Evolutionary conservation across 2,797 vertebrate species (phyloP).

Genomic region (Nyctibius grandis): DNA sequence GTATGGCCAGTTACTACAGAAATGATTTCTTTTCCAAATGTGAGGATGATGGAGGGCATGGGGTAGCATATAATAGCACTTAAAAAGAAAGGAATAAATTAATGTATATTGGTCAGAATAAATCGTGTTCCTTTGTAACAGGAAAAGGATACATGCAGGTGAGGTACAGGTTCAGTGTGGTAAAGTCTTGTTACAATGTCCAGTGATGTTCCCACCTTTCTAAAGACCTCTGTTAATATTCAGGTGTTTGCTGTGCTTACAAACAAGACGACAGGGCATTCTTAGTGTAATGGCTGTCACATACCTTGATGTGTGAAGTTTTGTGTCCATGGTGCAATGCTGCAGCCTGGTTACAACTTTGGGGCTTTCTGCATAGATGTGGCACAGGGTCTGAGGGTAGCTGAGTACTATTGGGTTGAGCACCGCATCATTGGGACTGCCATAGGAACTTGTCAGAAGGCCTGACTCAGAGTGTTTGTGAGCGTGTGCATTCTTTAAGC

Average conservation of each 20-base stretch:
- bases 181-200: not conserved
- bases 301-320: not conserved
- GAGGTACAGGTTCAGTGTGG: not conserved
- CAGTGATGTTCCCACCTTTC: not conserved
- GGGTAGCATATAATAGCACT: not conserved
- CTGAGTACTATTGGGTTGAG: not conserved
- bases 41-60: not conserved
- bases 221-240: not conserved
- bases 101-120: not conserved
- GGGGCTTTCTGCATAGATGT: not conserved
- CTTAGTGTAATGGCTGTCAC: not conserved
- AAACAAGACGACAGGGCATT: not conserved
- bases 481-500: not conserved
- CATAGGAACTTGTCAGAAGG: not conserved
- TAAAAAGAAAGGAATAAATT: not conserved
- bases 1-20: not conserved
- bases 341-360: not conserved
- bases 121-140: not conserved
- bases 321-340: not conserved
- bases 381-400: not conserved
- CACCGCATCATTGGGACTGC: fast-evolving
- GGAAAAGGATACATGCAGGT: not conserved
- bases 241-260: not conserved
- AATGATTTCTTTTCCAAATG: not conserved
- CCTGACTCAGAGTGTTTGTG: not conserved